These are phyloP conservation scores for Pteromalus puparum DNA, from an alignment of 1,140 invertebrate genomes.

Conservation along the genomic window DNA sequence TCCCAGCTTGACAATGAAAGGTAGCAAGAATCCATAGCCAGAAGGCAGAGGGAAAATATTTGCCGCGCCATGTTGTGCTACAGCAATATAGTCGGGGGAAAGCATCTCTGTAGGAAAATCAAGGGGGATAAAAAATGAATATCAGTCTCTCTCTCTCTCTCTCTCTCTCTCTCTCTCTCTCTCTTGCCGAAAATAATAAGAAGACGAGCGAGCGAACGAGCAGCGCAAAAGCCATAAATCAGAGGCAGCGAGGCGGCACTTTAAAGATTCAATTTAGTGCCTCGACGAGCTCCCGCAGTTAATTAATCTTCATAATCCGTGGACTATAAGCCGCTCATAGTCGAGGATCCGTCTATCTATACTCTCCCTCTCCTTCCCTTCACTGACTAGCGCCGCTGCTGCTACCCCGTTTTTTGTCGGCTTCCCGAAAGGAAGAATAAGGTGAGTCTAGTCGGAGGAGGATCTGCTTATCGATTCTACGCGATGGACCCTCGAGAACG, in stretches of 20 bases:
- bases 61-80: not conserved
- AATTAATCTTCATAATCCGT: slow-evolving; percentile 66
- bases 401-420: not conserved
- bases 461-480: slow-evolving; percentile 15
- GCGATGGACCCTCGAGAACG: not conserved
- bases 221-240: slow-evolving; percentile 62
- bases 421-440: slow-evolving; percentile 4
- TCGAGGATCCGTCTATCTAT: slow-evolving; percentile 24
- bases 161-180: no score
- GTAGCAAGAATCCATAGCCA: not conserved
- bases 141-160: no score
- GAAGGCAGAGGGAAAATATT: slow-evolving; percentile 19
- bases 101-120: no score
- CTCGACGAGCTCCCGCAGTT: slow-evolving; percentile 62
- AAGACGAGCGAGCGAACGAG: slow-evolving; percentile 27
- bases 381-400: not conserved
- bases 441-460: not conserved
- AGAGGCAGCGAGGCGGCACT: slow-evolving; percentile 55
- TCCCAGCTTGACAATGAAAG: not conserved
- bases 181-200: slow-evolving; percentile 27
- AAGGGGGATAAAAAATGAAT: slow-evolving; percentile 34
- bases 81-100: no score
- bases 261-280: slow-evolving; percentile 66
- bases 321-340: slow-evolving; percentile 53
- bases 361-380: not conserved